These are phyloP conservation scores for Macrostomum cliftonense DNA, from an alignment of 2,888 invertebrate species.

Conservation along the genomic window DNA sequence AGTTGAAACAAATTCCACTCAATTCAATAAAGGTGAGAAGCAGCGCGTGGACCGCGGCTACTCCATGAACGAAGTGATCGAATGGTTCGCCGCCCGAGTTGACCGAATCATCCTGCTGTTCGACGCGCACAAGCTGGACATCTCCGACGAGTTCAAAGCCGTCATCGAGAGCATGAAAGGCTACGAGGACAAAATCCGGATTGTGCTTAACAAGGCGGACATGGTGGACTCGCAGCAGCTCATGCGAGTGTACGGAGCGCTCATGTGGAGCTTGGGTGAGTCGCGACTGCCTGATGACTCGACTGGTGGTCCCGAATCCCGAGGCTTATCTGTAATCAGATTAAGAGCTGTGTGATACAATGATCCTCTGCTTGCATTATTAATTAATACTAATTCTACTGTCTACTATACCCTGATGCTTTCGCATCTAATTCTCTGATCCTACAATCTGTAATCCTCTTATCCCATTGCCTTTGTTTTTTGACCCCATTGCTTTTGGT, in stretches of 20 bases:
- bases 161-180: constrained; percentile 15
- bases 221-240: constrained; percentile 21
- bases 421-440: no score
- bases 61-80: constrained; percentile 54
- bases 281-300: no score
- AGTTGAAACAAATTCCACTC: no score
- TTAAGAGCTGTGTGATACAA: no score
- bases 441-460: no score
- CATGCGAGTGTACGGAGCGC: constrained; percentile 20
- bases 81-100: constrained; percentile 17
- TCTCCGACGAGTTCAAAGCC: constrained; percentile 18
- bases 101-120: constrained; percentile 19
- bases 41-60: constrained; percentile 65
- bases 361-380: no score
- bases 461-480: no score
- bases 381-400: no score
- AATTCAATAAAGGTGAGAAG: constrained; percentile 86
- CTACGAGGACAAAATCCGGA: constrained; percentile 16
- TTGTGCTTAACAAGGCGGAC: constrained; percentile 22
- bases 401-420: no score
- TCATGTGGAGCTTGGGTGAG: constrained; percentile 25
- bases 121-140: constrained; percentile 18
- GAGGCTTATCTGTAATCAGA: no score
- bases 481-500: no score
- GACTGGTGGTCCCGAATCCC: no score